phyloP scores from a whole-genome alignment of 2,888 invertebrate genomes.

The Sclerodermus sp. region DNA sequence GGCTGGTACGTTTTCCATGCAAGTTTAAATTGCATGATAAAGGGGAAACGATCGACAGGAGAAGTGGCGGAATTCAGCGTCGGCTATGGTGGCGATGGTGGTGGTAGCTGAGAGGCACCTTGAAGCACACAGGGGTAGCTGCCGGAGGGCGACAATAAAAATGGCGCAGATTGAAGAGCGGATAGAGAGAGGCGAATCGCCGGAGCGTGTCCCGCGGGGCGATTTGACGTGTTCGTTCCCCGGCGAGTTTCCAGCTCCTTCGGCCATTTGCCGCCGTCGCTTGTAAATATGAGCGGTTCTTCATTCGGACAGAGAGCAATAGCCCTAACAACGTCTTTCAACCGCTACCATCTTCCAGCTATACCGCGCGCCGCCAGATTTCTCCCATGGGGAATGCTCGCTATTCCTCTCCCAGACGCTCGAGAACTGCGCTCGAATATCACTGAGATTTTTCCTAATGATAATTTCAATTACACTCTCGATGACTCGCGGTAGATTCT shows the following conservation, averaged over 20 bases:
- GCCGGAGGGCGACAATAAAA: slow-evolving; percentile 28
- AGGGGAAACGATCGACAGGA: slow-evolving; percentile 26
- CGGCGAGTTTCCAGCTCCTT: slow-evolving; percentile 14
- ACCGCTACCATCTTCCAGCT: slow-evolving; percentile 7
- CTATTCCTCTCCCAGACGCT: slow-evolving; percentile 15
- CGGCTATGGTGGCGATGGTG: background rate
- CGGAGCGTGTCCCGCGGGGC: slow-evolving; percentile 28
- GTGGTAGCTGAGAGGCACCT: no score
- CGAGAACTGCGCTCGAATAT: no score
- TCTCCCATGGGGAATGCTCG: slow-evolving; percentile 20
- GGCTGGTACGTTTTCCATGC: background rate
- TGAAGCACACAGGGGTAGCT: no score
- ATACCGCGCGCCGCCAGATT: slow-evolving; percentile 23
- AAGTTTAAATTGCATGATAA: slow-evolving; percentile 28
- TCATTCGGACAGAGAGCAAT: slow-evolving; percentile 50
- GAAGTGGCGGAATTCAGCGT: background rate
- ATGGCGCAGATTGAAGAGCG: slow-evolving; percentile 30
- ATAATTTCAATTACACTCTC: no score
- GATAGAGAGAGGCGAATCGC: slow-evolving; percentile 30
- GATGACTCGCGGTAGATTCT: no score
- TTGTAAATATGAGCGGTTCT: slow-evolving; percentile 53
- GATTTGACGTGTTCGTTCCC: slow-evolving; percentile 31
- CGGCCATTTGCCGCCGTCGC: slow-evolving; percentile 42
- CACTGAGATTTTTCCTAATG: no score
- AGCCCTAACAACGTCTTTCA: slow-evolving; percentile 50